A percentile compares a stretch with the other conserved stretches of the same genome.
Conservation (phyloP, 1,140 invertebrate genomes). For the Rhopalosiphum maidis region DNA sequence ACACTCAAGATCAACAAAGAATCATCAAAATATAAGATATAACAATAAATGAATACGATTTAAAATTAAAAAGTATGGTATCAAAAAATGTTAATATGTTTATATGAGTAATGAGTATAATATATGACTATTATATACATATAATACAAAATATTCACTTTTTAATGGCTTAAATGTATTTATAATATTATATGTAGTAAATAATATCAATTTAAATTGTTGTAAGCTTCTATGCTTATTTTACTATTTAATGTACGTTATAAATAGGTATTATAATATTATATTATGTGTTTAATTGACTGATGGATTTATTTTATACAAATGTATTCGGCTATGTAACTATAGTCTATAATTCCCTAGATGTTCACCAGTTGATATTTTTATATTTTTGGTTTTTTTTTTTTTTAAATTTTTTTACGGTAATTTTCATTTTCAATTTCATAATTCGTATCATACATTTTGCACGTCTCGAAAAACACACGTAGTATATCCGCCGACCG, state of each 20-base stretch:
- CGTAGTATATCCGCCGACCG: not conserved
- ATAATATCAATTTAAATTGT: too few species aligned
- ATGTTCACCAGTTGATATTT: not conserved
- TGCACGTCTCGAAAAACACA: not conserved
- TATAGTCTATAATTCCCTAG: not conserved
- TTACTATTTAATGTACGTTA: too few species aligned
- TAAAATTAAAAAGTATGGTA: not conserved
- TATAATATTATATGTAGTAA: too few species aligned
- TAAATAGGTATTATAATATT: too few species aligned
- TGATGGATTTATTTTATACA: not conserved
- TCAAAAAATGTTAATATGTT: too few species aligned
- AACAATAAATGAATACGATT: not conserved
- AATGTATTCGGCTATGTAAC: not conserved
- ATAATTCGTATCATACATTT: not conserved
- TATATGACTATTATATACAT: too few species aligned
- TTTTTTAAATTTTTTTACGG: too few species aligned
- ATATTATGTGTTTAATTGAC: not conserved
- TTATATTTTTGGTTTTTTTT: not conserved
- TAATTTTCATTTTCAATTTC: not conserved
- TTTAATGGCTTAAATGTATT: not conserved
- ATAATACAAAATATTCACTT: not conserved
- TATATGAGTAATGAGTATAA: too few species aligned
- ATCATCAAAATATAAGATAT: not conserved
- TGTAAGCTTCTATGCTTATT: not conserved
- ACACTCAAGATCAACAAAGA: too few species aligned